Evolutionary conservation across 2,888 invertebrate genomes (phyloP), one percentile per base, ranked within the genome.

Genomic region (Ectemnius continuus): DNA sequence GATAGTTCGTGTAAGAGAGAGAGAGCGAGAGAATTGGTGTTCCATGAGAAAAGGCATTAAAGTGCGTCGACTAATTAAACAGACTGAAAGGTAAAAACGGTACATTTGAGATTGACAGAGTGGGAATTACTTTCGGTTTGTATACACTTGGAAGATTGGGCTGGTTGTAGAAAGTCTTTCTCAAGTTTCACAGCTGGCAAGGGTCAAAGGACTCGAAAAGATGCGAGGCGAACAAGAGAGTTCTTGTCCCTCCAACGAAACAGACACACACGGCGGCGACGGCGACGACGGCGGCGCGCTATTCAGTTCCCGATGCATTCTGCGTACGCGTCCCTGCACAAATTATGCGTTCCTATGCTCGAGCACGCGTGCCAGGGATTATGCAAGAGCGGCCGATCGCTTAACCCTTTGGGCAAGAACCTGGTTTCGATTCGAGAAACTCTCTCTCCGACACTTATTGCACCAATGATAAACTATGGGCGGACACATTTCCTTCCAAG

Each of bases 311-410:
- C n/a, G 65, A 74, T 78, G 76, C 73, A 70, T 74, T 72, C 73
- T 71, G 77, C 68, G 76, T 76, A 68, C 75, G 62, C 61, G 60
- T 66, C 63, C 58, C 36, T 5, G 52, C 52, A 58, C 48, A 73
- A 81, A 80, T 80, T 62, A 83, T 79, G 73, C 73, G 78, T 84
- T 83, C 81, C 76, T 84, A 83, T 84, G 81, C 84, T 47, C 18
- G 5, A 70, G 67, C 84, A 84, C 78, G 84, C 75, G 81, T 74
- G 73, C 67, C 73, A 70, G 56, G 72, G 75, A 79, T 84, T 84
- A 81, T 81, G 83, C 84, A 83, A 83, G 79, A 76, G 75, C 70
- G 16, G 66, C 52, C 18, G 48, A 60, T 20, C 62, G 36, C 59
- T 26, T 13, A 73, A 73, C 80, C 71, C 82, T 78, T 75, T 36